These are phyloP conservation scores for Nematostella vectensis DNA, from an alignment of 92 coral and sea anemone genomes.

Conservation along the genomic window DNA sequence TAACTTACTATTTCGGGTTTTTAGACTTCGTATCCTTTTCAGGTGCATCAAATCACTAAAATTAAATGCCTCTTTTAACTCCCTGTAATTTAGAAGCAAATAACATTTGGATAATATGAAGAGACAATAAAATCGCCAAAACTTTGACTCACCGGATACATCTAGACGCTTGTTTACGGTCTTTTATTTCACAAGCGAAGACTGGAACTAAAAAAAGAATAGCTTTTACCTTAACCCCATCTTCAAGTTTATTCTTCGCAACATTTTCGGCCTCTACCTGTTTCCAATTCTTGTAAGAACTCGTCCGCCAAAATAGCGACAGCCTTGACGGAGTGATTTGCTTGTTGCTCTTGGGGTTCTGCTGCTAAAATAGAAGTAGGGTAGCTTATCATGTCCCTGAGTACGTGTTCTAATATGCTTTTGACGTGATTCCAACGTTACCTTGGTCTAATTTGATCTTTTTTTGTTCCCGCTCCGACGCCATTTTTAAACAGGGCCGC, in stretches of 20 bases:
- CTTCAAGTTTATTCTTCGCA: too few species aligned
- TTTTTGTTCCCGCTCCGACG: conserved; percentile 3
- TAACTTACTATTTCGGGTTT: conserved; percentile 25
- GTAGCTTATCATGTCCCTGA: too few species aligned
- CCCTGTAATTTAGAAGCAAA: conserved; percentile 23
- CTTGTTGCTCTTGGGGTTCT: not conserved
- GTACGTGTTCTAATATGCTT: too few species aligned
- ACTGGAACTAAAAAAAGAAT: conserved; percentile 42
- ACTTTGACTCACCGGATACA: conserved; percentile 47
- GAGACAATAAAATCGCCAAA: not conserved
- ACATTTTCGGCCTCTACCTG: conserved; percentile 44
- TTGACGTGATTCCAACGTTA: not conserved
- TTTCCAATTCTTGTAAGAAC: conserved; percentile 55
- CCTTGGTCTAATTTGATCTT: conserved; percentile 6
- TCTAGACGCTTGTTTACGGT: conserved; percentile 65
- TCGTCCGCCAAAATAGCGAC: conserved; percentile 75
- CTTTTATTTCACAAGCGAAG: conserved; percentile 54
- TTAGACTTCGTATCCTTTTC: conserved; percentile 42
- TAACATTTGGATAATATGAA: not conserved
- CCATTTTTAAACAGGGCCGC: not conserved
- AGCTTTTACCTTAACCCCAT: not conserved
- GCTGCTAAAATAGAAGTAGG: too few species aligned
- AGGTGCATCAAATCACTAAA: conserved; percentile 56
- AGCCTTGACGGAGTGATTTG: conserved; percentile 11
- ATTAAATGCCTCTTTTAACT: conserved; percentile 41